Percentiles rank a stretch among this genome's conserved stretches.
Evolutionary conservation across 2,888 invertebrate species (phyloP).

Genomic region (Drosophila emarginata): DNA sequence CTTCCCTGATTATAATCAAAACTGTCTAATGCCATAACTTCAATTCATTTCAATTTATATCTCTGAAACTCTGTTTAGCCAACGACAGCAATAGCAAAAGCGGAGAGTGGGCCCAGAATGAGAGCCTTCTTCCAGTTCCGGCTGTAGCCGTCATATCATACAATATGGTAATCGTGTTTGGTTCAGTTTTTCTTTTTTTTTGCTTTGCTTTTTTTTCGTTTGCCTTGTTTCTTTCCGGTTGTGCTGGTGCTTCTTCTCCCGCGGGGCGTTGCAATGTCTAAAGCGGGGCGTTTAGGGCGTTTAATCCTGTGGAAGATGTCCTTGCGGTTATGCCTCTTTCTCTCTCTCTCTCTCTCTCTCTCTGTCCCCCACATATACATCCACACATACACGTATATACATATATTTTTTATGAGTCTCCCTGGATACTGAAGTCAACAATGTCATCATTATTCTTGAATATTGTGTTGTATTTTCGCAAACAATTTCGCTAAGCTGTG

Average conservation of each 20-base stretch:
- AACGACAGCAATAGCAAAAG: neutral
- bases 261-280: constrained; percentile 71
- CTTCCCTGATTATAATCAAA: constrained; percentile 74
- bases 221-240: constrained; percentile 11
- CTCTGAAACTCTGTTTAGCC: constrained; percentile 54
- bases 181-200: constrained; percentile 40
- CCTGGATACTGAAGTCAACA: constrained; percentile 70
- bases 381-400: constrained; percentile 4
- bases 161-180: constrained; percentile 71
- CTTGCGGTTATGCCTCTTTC: constrained; percentile 65
- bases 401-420: constrained; percentile 57
- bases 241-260: constrained; percentile 13
- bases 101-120: neutral
- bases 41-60: constrained; percentile 78
- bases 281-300: constrained; percentile 76
- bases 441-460: constrained; percentile 80
- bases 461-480: constrained; percentile 79
- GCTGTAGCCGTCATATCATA: constrained; percentile 64
- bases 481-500: constrained; percentile 77
- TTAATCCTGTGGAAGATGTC: constrained; percentile 78
- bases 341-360: constrained; percentile 13
- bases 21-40: constrained; percentile 75
- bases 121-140: constrained; percentile 36
- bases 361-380: neutral
- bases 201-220: neutral